Base-by-base conservation (phyloP, 2,113 vertebrate genomes). In the Pseudorasbora parva region DNA sequence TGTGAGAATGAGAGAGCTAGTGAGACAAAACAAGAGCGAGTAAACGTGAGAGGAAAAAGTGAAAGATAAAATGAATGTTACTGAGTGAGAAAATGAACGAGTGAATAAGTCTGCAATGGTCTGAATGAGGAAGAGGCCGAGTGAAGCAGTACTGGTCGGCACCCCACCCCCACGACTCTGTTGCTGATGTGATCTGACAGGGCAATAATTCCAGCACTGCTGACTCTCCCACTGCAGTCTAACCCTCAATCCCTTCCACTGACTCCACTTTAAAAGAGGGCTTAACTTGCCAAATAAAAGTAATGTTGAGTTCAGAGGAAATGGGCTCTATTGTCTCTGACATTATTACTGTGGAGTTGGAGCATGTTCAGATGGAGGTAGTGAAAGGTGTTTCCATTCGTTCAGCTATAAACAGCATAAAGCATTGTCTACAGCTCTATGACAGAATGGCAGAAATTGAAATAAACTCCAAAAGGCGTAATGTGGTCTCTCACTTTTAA, bases 171-270 rank as follows among this genome's bases (percentile, higher is more conserved):
- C 59, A 80, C 17, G 30, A 19, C 49, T 54, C 47, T 21, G 64
- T 81, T 41, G 79, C 47, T 81, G 79, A 81, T 81, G 79, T 81
- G 79, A 81, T 81, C 79, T 71, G 79, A 81, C 79, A 81, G 64
- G 64, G 64, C 79, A 81, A 81, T 81, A 81, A 81, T 81, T 81
- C 64, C 30, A 81, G 79, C 45, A 6, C 79, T 81, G 79, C 79
- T 81, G 62, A 81, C 78, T 69, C 78, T 66, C 64, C 27, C 64
- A 69, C 45, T 56, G 19, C 79, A 71, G 62, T 81, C 27, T 54
- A 69, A 23, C 64, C 64, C 62, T 51, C 78, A n/a, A 54, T 81
- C 79, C 47, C 30, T 15, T 69, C 47, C 47, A 37, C 79, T 25
- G 30, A 56, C 79, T 81, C 64, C 64, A 81, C 64, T 71, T 69